Evolutionary conservation across 2,113 vertebrate genomes (phyloP).

Genomic region (Barbus barbus): DNA sequence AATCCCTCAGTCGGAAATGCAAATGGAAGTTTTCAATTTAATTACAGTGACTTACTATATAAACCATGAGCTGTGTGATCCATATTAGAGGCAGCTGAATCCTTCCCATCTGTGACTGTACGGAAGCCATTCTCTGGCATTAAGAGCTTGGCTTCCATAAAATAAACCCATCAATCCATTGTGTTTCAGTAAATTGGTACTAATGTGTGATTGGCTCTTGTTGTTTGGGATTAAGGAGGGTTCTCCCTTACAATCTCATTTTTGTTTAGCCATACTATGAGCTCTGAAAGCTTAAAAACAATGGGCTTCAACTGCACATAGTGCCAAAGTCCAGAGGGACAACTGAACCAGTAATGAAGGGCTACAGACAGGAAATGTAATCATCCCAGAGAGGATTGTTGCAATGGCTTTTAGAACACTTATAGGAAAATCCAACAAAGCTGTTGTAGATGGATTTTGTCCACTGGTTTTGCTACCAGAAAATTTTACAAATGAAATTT

Average conservation of each 20-base stretch:
- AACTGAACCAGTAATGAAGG: constrained; percentile 31
- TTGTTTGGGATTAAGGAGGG: constrained; percentile 63
- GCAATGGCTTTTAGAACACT: constrained; percentile 15
- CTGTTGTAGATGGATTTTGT: background rate
- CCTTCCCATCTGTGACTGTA: constrained; percentile 7
- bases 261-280: constrained; percentile 22
- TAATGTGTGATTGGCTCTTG: constrained; percentile 57
- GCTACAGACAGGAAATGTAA: background rate
- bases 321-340: background rate
- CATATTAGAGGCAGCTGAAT: constrained; percentile 12
- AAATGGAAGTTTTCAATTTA: constrained; percentile 14
- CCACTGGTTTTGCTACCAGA: too few relatives aligned
- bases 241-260: constrained; percentile 18
- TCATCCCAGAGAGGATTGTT: background rate
- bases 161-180: constrained; percentile 56
- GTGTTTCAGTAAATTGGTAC: constrained; percentile 59
- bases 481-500: too few relatives aligned
- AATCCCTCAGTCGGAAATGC: constrained; percentile 29
- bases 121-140: constrained; percentile 43
- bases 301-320: background rate
- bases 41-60: constrained; percentile 11
- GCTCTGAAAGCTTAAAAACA: background rate
- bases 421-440: background rate
- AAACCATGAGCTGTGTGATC: constrained; percentile 7
- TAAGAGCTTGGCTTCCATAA: constrained; percentile 48